Evolutionary conservation across 2,113 vertebrate genomes (phyloP), one percentile per base, ranked within the genome.

Genomic region (Prietella phreatophila): DNA sequence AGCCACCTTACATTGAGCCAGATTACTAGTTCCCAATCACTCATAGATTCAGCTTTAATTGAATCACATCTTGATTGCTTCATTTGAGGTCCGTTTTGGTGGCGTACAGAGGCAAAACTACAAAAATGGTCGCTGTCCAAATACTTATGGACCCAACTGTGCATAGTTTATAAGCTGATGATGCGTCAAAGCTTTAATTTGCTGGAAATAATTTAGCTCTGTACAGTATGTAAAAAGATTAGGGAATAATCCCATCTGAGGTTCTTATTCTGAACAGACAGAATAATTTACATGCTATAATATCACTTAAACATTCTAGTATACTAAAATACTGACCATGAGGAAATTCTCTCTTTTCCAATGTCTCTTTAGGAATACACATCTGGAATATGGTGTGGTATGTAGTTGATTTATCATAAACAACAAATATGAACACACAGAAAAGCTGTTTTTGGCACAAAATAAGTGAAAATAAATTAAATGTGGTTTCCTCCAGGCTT

Each of bases 401-500:
- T 79, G 25, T 55, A 19, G 27, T 55, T 19, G 50, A 55, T 63
- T 61, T n/a, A 22, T 63, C 22, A 61, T 42, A 63, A 63, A 22
- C 22, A 25, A 42, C 58, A 61, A 42, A 79, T 53, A 9, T 19
- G 82, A 47, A 65, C 25, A 67, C 19, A 27, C 0, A 27, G 30
- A 58, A 71, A 63, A 60, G 4, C 27, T 25, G 33, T 61, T 53
- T 90, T 71, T 86, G 71, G 36, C 83, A 88, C 30, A 61, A 60
- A 71, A 19, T 22, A 22, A 27, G 27, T 85, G 47, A 78, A 27
- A 65, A 33, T 33, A 13, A 85, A 88, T 85, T 50, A 83, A 83
- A 79, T 47, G 50, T 75, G 73, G 27, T 56, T 76, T 50, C 47
- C 80, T 83, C 89, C 85, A 83, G 87, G 85, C 69, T 69, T 39